Evolutionary conservation across 1,140 invertebrate genomes (phyloP).

Genomic region (Drosophila willistoni): DNA sequence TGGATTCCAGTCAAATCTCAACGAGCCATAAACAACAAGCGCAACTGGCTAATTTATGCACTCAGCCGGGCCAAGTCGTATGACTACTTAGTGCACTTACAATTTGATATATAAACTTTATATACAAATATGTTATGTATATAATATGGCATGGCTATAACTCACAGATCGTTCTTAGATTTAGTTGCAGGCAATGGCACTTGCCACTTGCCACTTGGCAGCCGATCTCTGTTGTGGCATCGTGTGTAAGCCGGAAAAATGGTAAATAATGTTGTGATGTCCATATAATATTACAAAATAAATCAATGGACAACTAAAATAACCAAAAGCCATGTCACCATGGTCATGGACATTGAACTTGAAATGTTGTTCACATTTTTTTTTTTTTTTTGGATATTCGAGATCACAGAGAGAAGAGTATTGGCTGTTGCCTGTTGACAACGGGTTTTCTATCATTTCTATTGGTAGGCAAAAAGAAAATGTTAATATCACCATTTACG

Average conservation of each 20-base stretch:
- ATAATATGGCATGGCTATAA: no score
- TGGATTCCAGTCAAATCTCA: conserved; percentile 3
- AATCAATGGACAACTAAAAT: not conserved
- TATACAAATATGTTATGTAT: no score
- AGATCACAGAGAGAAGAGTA: not conserved
- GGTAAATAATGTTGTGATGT: conserved; percentile 1
- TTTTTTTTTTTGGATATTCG: not conserved
- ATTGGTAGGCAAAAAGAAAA: not conserved
- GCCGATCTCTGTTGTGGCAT: not conserved
- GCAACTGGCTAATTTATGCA: conserved; percentile 5
- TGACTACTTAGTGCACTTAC: not conserved
- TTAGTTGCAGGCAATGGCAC: not conserved
- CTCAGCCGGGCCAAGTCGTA: not conserved
- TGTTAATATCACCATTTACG: conserved; percentile 9
- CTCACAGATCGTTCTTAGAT: not conserved
- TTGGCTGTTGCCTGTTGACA: not conserved
- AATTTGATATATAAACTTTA: not conserved
- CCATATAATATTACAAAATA: not conserved
- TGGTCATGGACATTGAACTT: conserved; percentile 8
- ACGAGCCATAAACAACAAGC: not conserved
- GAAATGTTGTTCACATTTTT: not conserved
- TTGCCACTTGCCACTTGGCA: not conserved
- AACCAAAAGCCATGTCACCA: not conserved
- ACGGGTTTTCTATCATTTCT: conserved; percentile 1
- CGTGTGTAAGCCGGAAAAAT: conserved; percentile 9